Evolutionary conservation across 1,140 invertebrate genomes (phyloP).

Genomic region (Drosophila nigrodunni): DNA sequence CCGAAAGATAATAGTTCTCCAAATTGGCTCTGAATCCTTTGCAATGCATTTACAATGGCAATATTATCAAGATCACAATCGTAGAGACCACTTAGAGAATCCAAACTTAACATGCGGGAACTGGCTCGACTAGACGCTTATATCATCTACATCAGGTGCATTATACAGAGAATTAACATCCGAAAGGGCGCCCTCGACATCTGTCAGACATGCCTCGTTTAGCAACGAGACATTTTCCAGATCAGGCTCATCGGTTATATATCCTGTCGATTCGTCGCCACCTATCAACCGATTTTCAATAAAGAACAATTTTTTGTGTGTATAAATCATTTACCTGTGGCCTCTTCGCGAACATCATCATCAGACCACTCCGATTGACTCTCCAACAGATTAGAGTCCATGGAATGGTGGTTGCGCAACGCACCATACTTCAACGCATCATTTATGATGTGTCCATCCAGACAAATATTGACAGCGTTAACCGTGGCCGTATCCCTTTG

Average conservation of each 20-base stretch:
- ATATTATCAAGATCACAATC: slow-evolving; percentile 87
- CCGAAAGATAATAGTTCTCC: slow-evolving; percentile 72
- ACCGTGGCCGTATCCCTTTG: slow-evolving; percentile 37
- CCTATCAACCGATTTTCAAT: slow-evolving; percentile 60
- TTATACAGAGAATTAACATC: slow-evolving; percentile 94
- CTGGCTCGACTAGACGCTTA: slow-evolving; percentile 91
- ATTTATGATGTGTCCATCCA: slow-evolving; percentile 84
- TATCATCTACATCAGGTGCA: slow-evolving; percentile 90
- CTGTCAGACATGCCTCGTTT: slow-evolving; percentile 93
- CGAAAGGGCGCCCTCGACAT: slow-evolving; percentile 93
- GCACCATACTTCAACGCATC: slow-evolving; percentile 84
- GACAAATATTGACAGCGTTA: slow-evolving; percentile 50
- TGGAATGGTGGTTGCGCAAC: slow-evolving; percentile 83
- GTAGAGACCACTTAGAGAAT: slow-evolving; percentile 92
- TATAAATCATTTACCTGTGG: slow-evolving; percentile 66
- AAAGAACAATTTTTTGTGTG: not conserved
- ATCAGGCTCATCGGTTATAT: slow-evolving; percentile 92
- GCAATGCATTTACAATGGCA: slow-evolving; percentile 84
- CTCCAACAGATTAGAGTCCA: slow-evolving; percentile 85
- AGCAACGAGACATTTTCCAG: slow-evolving; percentile 93
- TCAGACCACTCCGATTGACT: slow-evolving; percentile 93
- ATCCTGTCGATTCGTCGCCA: slow-evolving; percentile 91
- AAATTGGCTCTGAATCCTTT: slow-evolving; percentile 84
- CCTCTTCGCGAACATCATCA: slow-evolving; percentile 86
- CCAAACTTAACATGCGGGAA: slow-evolving; percentile 90